Percentiles rank a stretch among this genome's conserved stretches.
Evolutionary conservation across 2,113 vertebrate genomes (phyloP).

Genomic region (Cephalopholis sonnerati): DNA sequence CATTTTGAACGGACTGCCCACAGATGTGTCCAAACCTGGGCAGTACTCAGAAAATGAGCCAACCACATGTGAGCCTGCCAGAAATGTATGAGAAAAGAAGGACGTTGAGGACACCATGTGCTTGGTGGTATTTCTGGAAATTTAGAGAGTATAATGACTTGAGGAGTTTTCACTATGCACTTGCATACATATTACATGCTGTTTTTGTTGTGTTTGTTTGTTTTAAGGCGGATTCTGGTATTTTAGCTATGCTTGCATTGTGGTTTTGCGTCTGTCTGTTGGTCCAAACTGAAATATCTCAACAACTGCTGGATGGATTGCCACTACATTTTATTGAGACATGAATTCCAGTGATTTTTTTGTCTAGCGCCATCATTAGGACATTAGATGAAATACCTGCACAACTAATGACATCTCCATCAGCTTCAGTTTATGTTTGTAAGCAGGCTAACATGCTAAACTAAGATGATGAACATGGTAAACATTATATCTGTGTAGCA

Average conservation of each 20-base stretch:
- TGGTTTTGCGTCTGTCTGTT: background rate
- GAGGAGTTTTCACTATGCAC: background rate
- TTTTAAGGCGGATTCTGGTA: background rate
- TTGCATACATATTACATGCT: background rate
- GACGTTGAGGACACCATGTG: background rate
- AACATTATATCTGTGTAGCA: background rate
- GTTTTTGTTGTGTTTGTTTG: background rate
- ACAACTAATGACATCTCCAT: too few relatives aligned
- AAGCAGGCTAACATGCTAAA: too few relatives aligned
- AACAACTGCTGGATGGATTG: background rate
- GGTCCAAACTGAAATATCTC: background rate
- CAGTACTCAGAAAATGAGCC: background rate
- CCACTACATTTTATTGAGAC: background rate
- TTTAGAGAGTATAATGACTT: background rate
- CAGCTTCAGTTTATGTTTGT: too few relatives aligned
- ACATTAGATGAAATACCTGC: background rate
- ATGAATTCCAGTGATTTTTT: background rate
- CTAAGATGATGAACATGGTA: too few relatives aligned
- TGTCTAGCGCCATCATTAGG: background rate
- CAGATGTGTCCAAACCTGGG: conserved; percentile 36
- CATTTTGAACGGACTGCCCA: conserved; percentile 25
- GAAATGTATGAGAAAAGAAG: background rate
- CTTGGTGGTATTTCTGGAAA: background rate
- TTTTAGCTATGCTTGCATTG: background rate
- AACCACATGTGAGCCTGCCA: conserved; percentile 8